These are phyloP conservation scores for Pituophis catenifer DNA, from an alignment of 2,113 vertebrate species.

Conservation along the genomic window DNA sequence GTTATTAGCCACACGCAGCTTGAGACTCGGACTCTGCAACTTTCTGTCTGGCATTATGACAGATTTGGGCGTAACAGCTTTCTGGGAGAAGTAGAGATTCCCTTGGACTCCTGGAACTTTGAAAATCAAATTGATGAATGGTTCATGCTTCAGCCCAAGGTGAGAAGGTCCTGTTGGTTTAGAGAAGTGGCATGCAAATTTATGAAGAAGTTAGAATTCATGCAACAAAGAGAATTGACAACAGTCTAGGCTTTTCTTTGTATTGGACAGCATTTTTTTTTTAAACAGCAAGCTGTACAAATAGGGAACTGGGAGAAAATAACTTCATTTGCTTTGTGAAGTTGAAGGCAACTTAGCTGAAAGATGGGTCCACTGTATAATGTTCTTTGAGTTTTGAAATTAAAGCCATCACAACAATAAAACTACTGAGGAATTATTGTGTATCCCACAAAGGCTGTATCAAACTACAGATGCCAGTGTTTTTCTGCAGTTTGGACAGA, in stretches of 20 bases:
- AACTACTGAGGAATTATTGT: neutral
- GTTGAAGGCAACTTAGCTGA: neutral
- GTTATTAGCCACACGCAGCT: conserved; percentile 95
- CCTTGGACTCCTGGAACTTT: conserved; percentile 93
- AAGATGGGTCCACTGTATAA: neutral
- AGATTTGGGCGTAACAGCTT: conserved; percentile 93
- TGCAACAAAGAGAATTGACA: neutral
- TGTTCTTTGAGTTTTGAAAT: neutral
- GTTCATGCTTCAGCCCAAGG: conserved; percentile 91
- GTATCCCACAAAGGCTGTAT: neutral
- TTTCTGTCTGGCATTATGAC: conserved; percentile 97
- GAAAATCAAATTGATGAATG: conserved; percentile 86
- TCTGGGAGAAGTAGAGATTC: conserved; percentile 93
- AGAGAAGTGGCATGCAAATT: neutral
- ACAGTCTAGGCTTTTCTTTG: neutral
- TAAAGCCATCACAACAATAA: neutral
- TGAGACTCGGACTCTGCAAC: conserved; percentile 89
- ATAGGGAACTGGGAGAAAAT: neutral
- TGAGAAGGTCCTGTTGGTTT: conserved; percentile 56
- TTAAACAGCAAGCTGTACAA: neutral
- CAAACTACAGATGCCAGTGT: neutral
- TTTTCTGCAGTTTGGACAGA: neutral
- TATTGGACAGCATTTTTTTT: neutral
- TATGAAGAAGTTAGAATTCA: neutral
- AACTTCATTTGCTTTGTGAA: neutral